Base-by-base conservation (phyloP, 2,888 invertebrate species). In the Sminthurinus aureus region DNA sequence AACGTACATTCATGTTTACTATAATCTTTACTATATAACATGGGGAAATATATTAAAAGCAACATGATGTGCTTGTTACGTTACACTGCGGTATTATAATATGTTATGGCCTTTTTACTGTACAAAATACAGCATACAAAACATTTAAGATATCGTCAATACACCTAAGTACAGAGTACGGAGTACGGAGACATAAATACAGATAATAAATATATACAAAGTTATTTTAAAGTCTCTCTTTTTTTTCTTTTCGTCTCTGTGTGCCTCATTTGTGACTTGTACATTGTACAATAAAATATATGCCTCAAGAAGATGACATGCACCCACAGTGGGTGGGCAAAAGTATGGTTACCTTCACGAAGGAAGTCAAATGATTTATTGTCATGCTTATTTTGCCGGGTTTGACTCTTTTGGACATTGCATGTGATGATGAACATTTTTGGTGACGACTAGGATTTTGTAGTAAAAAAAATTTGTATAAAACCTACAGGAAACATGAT, bases 301-400 rank as follows among this genome's bases (percentile, higher is more conserved):
- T 74, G 74, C 20, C 67, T 67, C 20, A 58, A 58, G 83, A 58
- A 58, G 83, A 85, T 85, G 85, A 85, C 85, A 83, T 83, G 83
- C 78, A 78, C 73, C 85, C 83, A 22, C 83, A 83, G 82, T 83
- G 85, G 85, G 83, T 81, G 85, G 83, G 83, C 79, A 75, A 83
- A 83, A 85, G 83, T 85, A 38, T 38, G 38, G 38, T 4, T 38
- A 38, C 38, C 38, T 38, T 38, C 38, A 38, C 3, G 38, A 38
- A 38, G 1, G 38, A 76, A 82, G 22, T 52, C 50, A 52, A 78
- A 79, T 83, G 85, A 85, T 85, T 85, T 83, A 85, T 85, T 75
- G 81, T 76, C 67, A 79, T 69, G 82, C 81, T 85, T 71, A 83
- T 85, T 83, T 81, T 82, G 81, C 79, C 75, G 38, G 38, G 38